Evolutionary conservation across 1,140 invertebrate species (phyloP).

Genomic region (Ostrea edulis): DNA sequence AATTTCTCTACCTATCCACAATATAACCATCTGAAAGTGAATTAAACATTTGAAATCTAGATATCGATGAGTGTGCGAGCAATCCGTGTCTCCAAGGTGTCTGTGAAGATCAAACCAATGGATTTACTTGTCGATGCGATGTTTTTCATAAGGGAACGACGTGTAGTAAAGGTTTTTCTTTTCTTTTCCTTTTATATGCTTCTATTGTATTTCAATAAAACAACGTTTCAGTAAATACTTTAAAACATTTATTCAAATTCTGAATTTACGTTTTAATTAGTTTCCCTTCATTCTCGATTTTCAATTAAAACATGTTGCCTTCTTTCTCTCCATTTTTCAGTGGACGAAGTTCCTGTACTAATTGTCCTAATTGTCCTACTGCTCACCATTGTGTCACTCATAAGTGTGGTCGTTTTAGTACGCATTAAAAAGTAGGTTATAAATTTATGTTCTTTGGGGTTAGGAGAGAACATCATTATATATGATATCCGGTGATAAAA

Average conservation of each 20-base stretch:
- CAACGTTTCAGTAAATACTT: background rate
- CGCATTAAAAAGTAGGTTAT: too few species aligned
- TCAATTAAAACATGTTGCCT: background rate
- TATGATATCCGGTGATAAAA: too few species aligned
- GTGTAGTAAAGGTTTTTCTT: background rate
- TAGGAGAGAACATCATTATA: too few species aligned
- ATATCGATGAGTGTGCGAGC: conserved; percentile 65
- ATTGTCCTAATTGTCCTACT: too few species aligned
- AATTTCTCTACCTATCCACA: too few species aligned
- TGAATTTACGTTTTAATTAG: background rate
- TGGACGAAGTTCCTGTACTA: too few species aligned
- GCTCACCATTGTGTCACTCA: too few species aligned
- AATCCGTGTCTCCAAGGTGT: conserved; percentile 64
- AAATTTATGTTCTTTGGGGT: too few species aligned
- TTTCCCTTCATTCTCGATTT: too few species aligned
- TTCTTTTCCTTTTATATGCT: background rate
- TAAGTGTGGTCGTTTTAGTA: too few species aligned
- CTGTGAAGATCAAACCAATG: conserved; percentile 61
- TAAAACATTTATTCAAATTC: background rate
- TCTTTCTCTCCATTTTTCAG: background rate
- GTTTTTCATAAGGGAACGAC: conserved; percentile 40
- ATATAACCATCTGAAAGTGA: too few species aligned
- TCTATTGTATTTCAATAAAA: background rate
- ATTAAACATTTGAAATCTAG: conserved; percentile 10
- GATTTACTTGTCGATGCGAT: conserved; percentile 66